A percentile compares a stretch with the other conserved stretches of the same genome.
phyloP scores from a whole-genome alignment of 2,113 vertebrate genomes.

The Thunnus maccoyii region DNA sequence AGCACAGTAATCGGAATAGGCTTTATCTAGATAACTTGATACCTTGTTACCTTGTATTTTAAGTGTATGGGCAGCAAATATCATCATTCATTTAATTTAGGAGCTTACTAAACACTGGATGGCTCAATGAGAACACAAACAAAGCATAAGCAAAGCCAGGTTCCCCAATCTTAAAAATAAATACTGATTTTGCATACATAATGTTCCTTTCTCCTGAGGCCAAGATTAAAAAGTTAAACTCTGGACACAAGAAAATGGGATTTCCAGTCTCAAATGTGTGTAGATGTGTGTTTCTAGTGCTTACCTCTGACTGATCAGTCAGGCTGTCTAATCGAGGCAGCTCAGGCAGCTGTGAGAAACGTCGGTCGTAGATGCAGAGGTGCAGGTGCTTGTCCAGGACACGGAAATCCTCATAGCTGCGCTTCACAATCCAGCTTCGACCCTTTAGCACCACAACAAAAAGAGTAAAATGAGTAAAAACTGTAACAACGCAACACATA shows the following conservation, averaged over 20 bases:
- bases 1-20: neutral
- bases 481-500: neutral
- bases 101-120: neutral
- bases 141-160: neutral
- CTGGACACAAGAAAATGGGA: neutral
- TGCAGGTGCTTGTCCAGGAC: conserved; percentile 98
- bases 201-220: neutral
- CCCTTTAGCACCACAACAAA: conserved; percentile 83
- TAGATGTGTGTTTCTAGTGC: neutral
- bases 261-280: neutral
- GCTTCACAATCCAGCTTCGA: conserved; percentile 97
- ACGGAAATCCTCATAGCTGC: conserved; percentile 98
- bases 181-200: too few species aligned
- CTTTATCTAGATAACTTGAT: conserved; percentile 13
- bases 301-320: conserved; percentile 94
- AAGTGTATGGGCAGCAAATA: neutral
- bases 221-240: conserved; percentile 1
- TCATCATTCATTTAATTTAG: neutral
- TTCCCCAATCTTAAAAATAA: neutral
- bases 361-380: conserved; percentile 97
- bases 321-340: conserved; percentile 93
- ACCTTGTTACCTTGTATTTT: neutral
- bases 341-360: conserved; percentile 97
- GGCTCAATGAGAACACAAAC: neutral
- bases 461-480: neutral